Percentiles rank a stretch among this genome's conserved stretches.
Conservation (phyloP, 2,888 invertebrate species). For the Tuta absoluta region DNA sequence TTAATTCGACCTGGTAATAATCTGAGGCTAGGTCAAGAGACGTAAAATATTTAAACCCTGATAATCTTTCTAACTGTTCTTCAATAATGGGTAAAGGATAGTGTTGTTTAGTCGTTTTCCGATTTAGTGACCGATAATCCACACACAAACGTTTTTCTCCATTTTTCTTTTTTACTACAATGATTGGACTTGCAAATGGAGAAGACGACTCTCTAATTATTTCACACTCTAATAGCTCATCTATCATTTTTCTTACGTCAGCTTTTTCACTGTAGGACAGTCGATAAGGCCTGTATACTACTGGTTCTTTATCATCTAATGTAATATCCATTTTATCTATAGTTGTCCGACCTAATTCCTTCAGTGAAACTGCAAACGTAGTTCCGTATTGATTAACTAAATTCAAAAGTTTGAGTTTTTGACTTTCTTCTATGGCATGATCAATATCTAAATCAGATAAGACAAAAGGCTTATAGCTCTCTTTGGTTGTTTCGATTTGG, state of each 20-base stretch:
- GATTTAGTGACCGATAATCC: constrained; percentile 25
- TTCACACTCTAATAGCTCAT: constrained; percentile 21
- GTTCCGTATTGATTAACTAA: neutral
- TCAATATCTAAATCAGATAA: neutral
- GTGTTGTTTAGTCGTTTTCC: constrained; percentile 25
- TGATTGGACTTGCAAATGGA: constrained; percentile 30
- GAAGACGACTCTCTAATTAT: constrained; percentile 25
- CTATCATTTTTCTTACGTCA: constrained; percentile 17
- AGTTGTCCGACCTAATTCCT: neutral
- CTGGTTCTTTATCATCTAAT: constrained; percentile 13
- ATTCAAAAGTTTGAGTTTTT: neutral
- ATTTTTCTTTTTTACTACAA: constrained; percentile 27
- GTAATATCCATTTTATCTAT: neutral
- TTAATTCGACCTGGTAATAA: constrained; percentile 28
- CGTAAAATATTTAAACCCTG: neutral
- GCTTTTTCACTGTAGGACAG: constrained; percentile 20
- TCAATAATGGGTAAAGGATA: constrained; percentile 28
- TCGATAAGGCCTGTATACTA: constrained; percentile 24
- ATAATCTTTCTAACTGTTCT: constrained; percentile 25
- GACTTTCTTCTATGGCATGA: neutral
- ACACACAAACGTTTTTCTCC: constrained; percentile 27
- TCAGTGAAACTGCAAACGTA: neutral
- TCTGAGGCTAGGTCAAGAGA: constrained; percentile 21
- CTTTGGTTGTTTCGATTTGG: neutral
- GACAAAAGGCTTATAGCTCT: neutral